Evolutionary conservation across 2,888 invertebrate species (phyloP), one percentile per base, ranked within the genome.

Genomic region (Odontocerum albicorne): DNA sequence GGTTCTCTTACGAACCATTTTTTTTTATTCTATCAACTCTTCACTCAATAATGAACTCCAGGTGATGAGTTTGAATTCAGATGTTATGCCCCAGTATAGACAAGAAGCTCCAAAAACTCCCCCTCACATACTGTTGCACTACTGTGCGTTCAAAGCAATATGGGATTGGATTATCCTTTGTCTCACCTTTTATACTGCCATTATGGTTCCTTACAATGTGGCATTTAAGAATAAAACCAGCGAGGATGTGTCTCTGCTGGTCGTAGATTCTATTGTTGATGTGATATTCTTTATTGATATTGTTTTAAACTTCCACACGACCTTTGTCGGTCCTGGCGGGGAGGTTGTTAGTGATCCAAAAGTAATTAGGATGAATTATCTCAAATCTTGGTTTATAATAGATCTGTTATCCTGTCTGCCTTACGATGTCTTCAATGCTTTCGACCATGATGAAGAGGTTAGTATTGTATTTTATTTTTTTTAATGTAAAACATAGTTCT

Each of bases 131-230:
- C 86, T 99, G 67, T 87, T 99, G 67, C 99, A 99, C 82, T 99
- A 99, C 83, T 98, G 97, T 84, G 95, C 97, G 70, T 98, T 98
- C 84, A 95, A 98, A 84, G 92, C 94, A 68, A 93, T 95, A 74
- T 98, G 97, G 96, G 97, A 98, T 83, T 99, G 99, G 99, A 93
- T 99, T 76, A 99, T 99, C 74, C 87, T 99, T 67, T 94, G 96
- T 80, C 86, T 99, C 73, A 99, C 99, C 67, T 98, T 99, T 85
- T 99, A 99, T 84, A 99, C 99, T 66, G 98, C 96, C 71, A 93
- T 96, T 75, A 87, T 87, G 94, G 97, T 98, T 70, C 99, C 99
- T 65, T 99, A 96, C 83, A 99, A 99, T 80, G 97, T 98, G 70
- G 97, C 99, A 73, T 99, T 99, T 84, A 96, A 97, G 82, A 97